phyloP scores from a whole-genome alignment of 2,888 invertebrate species.

The Diploptera punctata region DNA sequence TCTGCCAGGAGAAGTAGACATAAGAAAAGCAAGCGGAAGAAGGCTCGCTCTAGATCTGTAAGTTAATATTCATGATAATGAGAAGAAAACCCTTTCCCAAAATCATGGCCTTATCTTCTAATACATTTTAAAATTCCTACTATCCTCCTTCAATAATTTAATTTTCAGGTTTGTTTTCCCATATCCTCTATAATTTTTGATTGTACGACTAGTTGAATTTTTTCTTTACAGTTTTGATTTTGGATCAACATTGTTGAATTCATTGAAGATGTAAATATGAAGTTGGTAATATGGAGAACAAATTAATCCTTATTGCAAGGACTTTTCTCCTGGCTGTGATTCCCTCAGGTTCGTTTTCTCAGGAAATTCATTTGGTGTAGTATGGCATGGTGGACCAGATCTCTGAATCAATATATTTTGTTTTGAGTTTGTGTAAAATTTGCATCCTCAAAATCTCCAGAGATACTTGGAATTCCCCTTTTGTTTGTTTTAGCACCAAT shows the following conservation, averaged over 20 bases:
- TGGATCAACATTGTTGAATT: not conserved
- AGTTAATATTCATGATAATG: not conserved
- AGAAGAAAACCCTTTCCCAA: too few species aligned
- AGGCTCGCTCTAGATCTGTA: conserved; percentile 56
- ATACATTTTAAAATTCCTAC: too few species aligned
- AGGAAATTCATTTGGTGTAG: not conserved
- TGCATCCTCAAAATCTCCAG: too few species aligned
- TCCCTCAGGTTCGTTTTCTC: not conserved
- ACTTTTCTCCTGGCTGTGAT: not conserved
- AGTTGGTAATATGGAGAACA: conserved; percentile 3
- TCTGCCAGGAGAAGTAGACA: conserved; percentile 25
- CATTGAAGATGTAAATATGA: not conserved
- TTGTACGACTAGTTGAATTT: not conserved
- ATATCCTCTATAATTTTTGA: too few species aligned
- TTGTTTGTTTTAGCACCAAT: too few species aligned
- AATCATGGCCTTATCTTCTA: too few species aligned
- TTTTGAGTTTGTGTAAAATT: too few species aligned
- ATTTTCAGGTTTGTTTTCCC: too few species aligned
- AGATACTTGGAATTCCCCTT: too few species aligned
- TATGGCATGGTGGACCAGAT: not conserved
- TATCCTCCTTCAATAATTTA: too few species aligned
- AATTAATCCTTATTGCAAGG: not conserved
- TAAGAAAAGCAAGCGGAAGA: conserved; percentile 58
- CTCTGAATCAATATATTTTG: too few species aligned
- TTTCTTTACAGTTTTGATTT: conserved; percentile 6